phyloP scores from a whole-genome alignment of 2,888 invertebrate genomes.

The Drosophila yooni region DNA sequence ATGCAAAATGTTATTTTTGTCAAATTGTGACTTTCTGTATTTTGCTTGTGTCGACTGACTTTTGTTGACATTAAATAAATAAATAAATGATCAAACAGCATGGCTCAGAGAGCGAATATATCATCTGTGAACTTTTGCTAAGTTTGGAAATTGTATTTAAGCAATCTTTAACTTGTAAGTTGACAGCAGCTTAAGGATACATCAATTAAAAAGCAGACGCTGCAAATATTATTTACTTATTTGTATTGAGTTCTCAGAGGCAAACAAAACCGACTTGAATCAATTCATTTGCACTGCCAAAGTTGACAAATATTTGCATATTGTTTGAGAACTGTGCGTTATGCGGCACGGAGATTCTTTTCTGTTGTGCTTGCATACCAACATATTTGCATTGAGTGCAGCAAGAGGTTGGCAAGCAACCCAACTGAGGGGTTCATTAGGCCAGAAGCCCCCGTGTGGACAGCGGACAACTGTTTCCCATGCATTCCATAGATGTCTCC shows the following conservation, averaged over 20 bases:
- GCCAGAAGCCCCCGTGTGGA: slow-evolving; percentile 14
- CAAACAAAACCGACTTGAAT: not conserved
- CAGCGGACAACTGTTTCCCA: slow-evolving; percentile 10
- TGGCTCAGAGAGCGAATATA: not conserved
- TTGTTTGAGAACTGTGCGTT: not conserved
- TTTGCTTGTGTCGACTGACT: not conserved
- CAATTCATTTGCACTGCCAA: not conserved
- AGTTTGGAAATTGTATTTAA: not conserved
- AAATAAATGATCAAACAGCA: not conserved
- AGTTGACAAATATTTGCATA: not conserved
- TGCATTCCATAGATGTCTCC: not conserved
- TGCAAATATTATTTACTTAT: not conserved
- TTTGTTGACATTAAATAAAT: not conserved
- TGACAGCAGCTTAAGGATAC: not conserved
- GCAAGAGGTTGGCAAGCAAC: slow-evolving; percentile 8
- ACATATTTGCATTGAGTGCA: slow-evolving; percentile 1
- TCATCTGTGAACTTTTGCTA: not conserved
- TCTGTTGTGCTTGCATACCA: not conserved
- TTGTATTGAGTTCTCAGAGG: not conserved
- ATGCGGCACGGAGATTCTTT: not conserved
- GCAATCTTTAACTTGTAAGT: not conserved
- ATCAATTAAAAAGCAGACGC: not conserved
- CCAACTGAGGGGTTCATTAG: slow-evolving; percentile 28
- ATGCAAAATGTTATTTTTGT: too few species aligned
- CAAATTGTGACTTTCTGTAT: not conserved